These are phyloP conservation scores for Spilosoma lubricipeda DNA, from an alignment of 2,888 invertebrate species.

Conservation along the genomic window DNA sequence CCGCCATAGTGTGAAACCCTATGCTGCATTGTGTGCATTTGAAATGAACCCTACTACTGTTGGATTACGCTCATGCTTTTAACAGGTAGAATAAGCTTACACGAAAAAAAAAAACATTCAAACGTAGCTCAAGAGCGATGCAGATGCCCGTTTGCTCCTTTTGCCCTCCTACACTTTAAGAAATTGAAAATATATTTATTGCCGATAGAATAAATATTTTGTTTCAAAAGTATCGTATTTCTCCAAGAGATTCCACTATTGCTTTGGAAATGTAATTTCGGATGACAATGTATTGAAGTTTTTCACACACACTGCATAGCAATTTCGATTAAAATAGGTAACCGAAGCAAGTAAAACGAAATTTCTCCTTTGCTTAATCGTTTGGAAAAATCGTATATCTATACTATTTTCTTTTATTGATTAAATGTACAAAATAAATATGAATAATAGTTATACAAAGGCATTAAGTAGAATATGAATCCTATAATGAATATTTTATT, in stretches of 20 bases:
- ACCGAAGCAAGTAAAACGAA: neutral
- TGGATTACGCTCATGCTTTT: no score
- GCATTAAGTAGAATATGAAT: neutral
- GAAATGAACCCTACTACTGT: no score
- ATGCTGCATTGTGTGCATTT: no score
- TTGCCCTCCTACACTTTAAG: no score
- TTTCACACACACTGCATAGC: constrained; percentile 2
- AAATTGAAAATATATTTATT: no score
- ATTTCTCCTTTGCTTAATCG: neutral
- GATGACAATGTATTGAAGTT: neutral
- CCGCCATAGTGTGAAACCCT: no score
- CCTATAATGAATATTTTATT: neutral
- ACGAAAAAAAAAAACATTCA: no score
- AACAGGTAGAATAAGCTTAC: no score
- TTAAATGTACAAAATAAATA: neutral
- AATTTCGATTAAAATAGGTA: neutral
- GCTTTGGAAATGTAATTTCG: neutral
- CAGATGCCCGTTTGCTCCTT: no score
- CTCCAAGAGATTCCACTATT: neutral
- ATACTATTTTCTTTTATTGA: neutral
- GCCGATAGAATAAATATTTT: neutral
- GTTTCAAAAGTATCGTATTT: neutral
- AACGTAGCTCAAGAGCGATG: no score
- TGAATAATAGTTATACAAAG: neutral
- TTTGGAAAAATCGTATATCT: neutral